A percentile compares a stretch with the other conserved stretches of the same genome.
phyloP scores from a whole-genome alignment of 2,113 vertebrate genomes.

The Tapirus terrestris region DNA sequence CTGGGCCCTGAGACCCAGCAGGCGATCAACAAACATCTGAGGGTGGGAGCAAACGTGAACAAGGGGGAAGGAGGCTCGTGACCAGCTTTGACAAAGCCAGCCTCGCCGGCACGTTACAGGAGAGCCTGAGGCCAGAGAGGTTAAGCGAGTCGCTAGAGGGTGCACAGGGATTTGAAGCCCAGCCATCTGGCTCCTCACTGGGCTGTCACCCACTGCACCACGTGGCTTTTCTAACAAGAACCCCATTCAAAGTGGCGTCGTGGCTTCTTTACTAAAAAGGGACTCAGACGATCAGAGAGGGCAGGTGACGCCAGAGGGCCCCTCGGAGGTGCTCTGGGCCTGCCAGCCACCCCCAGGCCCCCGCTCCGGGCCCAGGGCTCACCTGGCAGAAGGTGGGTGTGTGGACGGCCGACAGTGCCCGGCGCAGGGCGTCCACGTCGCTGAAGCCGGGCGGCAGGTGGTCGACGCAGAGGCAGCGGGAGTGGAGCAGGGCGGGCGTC shows the following conservation, averaged over 20 bases:
- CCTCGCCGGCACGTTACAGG: neutral
- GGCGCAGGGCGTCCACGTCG: slow-evolving; percentile 88
- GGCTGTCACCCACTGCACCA: neutral
- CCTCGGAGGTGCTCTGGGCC: neutral
- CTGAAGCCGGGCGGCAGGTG: slow-evolving; percentile 88
- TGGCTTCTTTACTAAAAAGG: neutral
- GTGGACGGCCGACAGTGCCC: slow-evolving; percentile 85
- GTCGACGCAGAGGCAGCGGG: slow-evolving; percentile 93
- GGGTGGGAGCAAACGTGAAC: neutral
- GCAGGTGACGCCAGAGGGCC: neutral
- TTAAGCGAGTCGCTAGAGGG: neutral
- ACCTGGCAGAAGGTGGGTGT: slow-evolving; percentile 95
- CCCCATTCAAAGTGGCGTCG: neutral
- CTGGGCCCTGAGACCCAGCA: no score
- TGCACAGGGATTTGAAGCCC: neutral
- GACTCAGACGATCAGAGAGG: neutral
- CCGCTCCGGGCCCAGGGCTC: neutral
- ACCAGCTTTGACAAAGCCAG: neutral
- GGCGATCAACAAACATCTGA: neutral
- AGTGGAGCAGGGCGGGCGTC: slow-evolving; percentile 90
- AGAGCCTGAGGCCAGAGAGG: neutral
- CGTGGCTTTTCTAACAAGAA: neutral
- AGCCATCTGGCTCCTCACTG: neutral
- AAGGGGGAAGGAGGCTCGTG: rapidly evolving
- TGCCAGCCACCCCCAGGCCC: neutral